Conservation (phyloP, 2,797 vertebrate genomes). For the Mastacembelus armatus region DNA sequence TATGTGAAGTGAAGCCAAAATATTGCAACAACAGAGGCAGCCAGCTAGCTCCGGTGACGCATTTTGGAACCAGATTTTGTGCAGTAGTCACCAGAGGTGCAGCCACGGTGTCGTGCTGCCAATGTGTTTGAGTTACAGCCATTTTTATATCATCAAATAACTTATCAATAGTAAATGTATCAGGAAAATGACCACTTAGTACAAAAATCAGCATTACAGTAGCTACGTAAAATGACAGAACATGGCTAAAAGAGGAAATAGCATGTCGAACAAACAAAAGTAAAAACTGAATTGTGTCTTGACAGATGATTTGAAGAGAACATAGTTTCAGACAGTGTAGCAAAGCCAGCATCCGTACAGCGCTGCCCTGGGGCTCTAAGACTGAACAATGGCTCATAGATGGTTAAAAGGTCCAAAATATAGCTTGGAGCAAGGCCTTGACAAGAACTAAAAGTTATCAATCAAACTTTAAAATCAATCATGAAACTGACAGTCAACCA, state of each 20-base stretch:
- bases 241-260: not conserved
- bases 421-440: slow-evolving; percentile 49
- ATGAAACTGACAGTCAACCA: slow-evolving; percentile 59
- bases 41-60: too few species aligned
- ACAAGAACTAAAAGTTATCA: slow-evolving; percentile 64
- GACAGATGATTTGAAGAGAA: slow-evolving; percentile 44
- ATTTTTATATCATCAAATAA: too few species aligned
- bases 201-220: slow-evolving; percentile 7
- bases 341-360: slow-evolving; percentile 29
- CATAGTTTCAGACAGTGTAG: slow-evolving; percentile 40
- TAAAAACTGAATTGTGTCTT: slow-evolving; percentile 22
- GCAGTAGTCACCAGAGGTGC: too few species aligned
- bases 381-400: slow-evolving; percentile 56
- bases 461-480: slow-evolving; percentile 71
- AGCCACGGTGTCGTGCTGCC: too few species aligned
- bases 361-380: slow-evolving; percentile 24
- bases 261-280: not conserved
- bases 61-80: too few species aligned
- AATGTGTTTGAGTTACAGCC: too few species aligned
- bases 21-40: too few species aligned
- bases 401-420: slow-evolving; percentile 57
- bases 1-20: too few species aligned
- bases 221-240: slow-evolving; percentile 10
- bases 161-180: not conserved
- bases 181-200: too few species aligned